Evolutionary conservation across 2,113 vertebrate species (phyloP), one percentile per base, ranked within the genome.

Genomic region (Leptobrachium ailaonicum): DNA sequence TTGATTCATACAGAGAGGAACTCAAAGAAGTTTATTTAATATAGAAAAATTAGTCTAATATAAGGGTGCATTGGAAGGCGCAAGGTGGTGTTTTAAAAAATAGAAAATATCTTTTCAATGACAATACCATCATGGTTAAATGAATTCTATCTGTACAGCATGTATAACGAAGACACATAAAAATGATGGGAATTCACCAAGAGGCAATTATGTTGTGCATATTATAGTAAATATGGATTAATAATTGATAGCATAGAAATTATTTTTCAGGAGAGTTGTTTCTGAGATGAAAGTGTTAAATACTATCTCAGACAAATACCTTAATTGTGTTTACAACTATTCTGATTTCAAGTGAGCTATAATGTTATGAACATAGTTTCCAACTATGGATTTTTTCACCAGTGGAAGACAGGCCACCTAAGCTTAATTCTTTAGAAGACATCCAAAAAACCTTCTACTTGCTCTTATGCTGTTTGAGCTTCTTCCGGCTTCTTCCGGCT

Each of bases 161-260:
- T 50, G 47, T 71, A 50, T 71, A 54, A 71, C 40, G 45, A 53
- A 71, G 43, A 54, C 47, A 71, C 20, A 32, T 54, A 71, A 71
- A 54, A 71, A 45, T 71, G 70, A 71, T 71, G 12, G 20, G 53
- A 41, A 40, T 54, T 50, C 47, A 50, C 47, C 47, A 50, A 8
- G 47, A 50, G 47, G 8, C 47, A 50, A 6, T 54, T 53, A 71
- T 71, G 70, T 43, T 54, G 40, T 50, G 53, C 45, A 54, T 41
- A 40, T 71, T 50, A 5, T 50, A 50, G 47, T 50, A 50, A 50
- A 50, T 50, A 53, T 40, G 12, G 53, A 71, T 71, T 53, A 53
- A 71, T 54, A 53, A 71, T 71, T 71, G 50, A 71, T 54, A 54
- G 69, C 47, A 50, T 40, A 40, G 32, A 53, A 42, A 71, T 32